These are phyloP conservation scores for Polylopha cassiicola DNA, from an alignment of 2,888 invertebrate species.

Conservation along the genomic window DNA sequence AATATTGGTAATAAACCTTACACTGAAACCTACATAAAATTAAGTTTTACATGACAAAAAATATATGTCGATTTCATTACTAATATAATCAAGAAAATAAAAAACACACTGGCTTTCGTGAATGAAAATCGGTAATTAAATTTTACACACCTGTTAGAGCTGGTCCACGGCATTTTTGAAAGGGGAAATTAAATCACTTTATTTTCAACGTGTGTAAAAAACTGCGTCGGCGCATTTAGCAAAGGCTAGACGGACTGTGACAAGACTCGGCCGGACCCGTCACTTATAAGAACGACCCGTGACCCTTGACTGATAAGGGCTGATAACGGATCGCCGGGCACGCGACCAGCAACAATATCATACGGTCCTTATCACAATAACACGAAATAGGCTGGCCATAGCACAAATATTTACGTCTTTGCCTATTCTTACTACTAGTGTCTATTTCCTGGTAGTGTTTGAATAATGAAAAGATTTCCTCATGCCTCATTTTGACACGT, in stretches of 20 bases:
- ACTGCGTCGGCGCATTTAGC: conserved; percentile 57
- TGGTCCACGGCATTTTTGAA: conserved; percentile 72
- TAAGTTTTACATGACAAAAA: neutral
- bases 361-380: conserved; percentile 31
- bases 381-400: conserved; percentile 16
- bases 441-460: conserved; percentile 4
- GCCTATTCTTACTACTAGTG: conserved; percentile 6
- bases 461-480: neutral
- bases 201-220: conserved; percentile 67
- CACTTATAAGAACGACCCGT: conserved; percentile 61
- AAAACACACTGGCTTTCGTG: too few relatives aligned
- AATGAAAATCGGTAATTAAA: conserved; percentile 4
- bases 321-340: conserved; percentile 58
- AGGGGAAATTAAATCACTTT: conserved; percentile 45
- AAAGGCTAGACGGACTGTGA: conserved; percentile 44
- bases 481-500: too few relatives aligned
- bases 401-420: conserved; percentile 16
- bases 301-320: conserved; percentile 57
- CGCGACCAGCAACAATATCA: conserved; percentile 45
- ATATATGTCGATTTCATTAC: too few relatives aligned
- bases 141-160: conserved; percentile 65
- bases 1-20: too few relatives aligned
- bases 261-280: conserved; percentile 32
- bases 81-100: too few relatives aligned
- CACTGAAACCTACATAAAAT: too few relatives aligned